Conservation (phyloP, 2,113 vertebrate species). For the Tychaedon coryphoeus region DNA sequence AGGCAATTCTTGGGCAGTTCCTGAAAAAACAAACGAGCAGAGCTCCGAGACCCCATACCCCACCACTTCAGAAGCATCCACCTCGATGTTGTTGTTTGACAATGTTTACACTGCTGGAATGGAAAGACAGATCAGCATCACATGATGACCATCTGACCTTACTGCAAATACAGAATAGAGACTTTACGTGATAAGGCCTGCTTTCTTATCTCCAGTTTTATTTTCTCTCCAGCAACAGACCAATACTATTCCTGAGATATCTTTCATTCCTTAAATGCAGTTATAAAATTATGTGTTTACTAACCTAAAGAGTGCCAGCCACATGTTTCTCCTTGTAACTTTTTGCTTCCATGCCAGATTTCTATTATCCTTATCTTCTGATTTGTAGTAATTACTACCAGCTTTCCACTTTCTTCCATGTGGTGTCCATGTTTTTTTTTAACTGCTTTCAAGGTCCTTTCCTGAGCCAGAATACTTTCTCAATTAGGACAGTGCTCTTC, state of each 20-base stretch:
- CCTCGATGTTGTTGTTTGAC: background rate
- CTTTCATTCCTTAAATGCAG: background rate
- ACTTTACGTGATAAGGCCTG: background rate
- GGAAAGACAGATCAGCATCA: background rate
- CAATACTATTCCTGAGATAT: background rate
- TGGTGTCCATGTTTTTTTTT: background rate
- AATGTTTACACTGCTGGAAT: background rate
- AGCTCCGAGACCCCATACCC: background rate
- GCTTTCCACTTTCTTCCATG: background rate
- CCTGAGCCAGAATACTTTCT: background rate
- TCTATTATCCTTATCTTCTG: background rate
- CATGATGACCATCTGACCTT: background rate
- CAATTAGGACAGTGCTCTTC: background rate
- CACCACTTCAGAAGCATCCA: background rate
- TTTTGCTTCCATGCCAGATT: background rate
- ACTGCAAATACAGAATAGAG: background rate
- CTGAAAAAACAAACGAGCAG: background rate
- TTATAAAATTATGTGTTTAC: background rate
- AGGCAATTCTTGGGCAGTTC: background rate
- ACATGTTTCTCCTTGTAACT: background rate
- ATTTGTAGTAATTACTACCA: background rate
- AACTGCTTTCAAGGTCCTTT: background rate
- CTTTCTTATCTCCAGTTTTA: background rate
- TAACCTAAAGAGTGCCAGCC: background rate
- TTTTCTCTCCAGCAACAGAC: background rate